These are phyloP conservation scores for Habroteleia sp. DNA, from an alignment of 2,888 invertebrate species.

Conservation along the genomic window DNA sequence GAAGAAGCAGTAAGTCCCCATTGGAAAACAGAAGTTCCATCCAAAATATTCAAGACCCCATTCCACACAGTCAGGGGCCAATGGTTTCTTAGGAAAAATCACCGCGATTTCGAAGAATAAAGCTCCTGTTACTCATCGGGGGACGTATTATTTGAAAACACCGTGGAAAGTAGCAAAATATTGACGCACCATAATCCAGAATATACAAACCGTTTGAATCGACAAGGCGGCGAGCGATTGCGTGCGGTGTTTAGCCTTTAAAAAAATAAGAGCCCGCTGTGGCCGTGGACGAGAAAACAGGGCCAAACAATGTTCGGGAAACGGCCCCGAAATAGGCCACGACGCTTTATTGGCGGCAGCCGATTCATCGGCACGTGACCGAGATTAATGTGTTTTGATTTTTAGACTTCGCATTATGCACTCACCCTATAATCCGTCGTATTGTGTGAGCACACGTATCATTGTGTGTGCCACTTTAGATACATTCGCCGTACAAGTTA, in stretches of 20 bases:
- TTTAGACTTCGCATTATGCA: slow-evolving; percentile 79
- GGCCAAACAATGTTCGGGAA: slow-evolving; percentile 54
- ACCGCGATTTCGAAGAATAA: slow-evolving; percentile 20
- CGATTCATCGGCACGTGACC: slow-evolving; percentile 79
- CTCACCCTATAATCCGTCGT: slow-evolving; percentile 69
- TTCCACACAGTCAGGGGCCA: no score
- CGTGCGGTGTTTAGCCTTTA: slow-evolving; percentile 50
- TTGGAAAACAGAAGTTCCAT: no score
- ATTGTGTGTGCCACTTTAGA: slow-evolving; percentile 57
- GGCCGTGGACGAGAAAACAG: slow-evolving; percentile 53
- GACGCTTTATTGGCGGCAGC: slow-evolving; percentile 75
- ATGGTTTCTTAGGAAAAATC: slow-evolving; percentile 1
- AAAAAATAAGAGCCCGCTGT: slow-evolving; percentile 58
- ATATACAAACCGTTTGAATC: slow-evolving; percentile 41
- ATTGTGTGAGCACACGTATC: slow-evolving; percentile 68
- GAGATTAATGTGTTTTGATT: slow-evolving; percentile 81
- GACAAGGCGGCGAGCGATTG: slow-evolving; percentile 30
- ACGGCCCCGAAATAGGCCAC: slow-evolving; percentile 62
- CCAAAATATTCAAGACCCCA: no score
- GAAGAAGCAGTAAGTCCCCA: no score
- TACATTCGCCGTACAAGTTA: slow-evolving; percentile 58
- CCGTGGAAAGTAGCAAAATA: slow-evolving; percentile 48
- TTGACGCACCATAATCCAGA: slow-evolving; percentile 56
- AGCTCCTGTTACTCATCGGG: slow-evolving; percentile 26
- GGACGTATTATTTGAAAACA: slow-evolving; percentile 52